phyloP scores from a whole-genome alignment of 2,113 vertebrate genomes.

The Cranoglanis bouderius region DNA sequence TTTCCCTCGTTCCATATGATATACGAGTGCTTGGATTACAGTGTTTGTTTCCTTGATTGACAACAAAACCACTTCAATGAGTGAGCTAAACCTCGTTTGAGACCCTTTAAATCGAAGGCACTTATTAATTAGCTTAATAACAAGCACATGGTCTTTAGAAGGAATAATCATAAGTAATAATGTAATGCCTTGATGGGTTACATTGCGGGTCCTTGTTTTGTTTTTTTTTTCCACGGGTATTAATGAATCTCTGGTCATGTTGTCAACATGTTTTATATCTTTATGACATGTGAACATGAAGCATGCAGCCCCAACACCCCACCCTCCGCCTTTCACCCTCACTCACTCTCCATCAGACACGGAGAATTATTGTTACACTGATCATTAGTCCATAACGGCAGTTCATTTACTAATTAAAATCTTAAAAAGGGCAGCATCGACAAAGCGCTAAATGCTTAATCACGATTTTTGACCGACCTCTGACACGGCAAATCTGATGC shows the following conservation, averaged over 20 bases:
- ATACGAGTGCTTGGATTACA: neutral
- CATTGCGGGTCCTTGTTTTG: neutral
- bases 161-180: constrained; percentile 4
- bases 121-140: constrained; percentile 25
- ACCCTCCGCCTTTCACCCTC: neutral
- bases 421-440: constrained; percentile 84
- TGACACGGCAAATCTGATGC: constrained; percentile 69
- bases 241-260: constrained; percentile 3
- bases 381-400: constrained; percentile 83
- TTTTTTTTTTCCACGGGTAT: neutral
- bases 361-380: constrained; percentile 82
- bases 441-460: constrained; percentile 84
- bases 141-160: neutral
- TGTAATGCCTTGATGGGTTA: neutral
- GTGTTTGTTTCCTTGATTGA: neutral
- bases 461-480: constrained; percentile 73
- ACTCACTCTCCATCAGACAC: constrained; percentile 48
- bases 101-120: constrained; percentile 5
- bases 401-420: constrained; percentile 97
- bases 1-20: neutral
- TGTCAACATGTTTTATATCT: constrained; percentile 30
- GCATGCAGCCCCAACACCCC: neutral
- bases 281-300: constrained; percentile 38
- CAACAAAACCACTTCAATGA: constrained; percentile 2
- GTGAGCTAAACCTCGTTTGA: neutral